Base-by-base conservation (phyloP, 2,888 invertebrate species). In the Chesias legatella region DNA sequence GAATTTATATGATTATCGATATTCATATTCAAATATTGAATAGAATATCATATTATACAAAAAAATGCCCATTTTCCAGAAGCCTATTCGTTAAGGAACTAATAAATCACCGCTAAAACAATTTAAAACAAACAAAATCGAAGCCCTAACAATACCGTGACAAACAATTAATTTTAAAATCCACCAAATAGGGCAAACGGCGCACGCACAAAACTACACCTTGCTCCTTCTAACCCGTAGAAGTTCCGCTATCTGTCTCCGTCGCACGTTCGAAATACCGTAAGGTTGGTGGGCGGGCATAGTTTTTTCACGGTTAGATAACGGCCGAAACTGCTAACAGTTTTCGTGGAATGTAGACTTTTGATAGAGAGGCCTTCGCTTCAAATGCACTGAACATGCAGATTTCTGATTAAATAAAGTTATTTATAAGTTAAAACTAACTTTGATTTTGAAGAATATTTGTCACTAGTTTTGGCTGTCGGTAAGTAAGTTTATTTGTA, bases 251-350 rank as follows among this genome's bases (percentile, higher is more conserved):
- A 35, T 50, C 65, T 56, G 45, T 79, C 78, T 54, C 67, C 58
- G 51, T 84, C 74, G 53, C 79, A 58, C 83, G 72, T 68, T 83
- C 81, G 79, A 83, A 85, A 85, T 84, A 85, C 85, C 84, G 85
- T 84, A 80, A 80, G 76, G 69, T 61, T 72, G 67, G 81, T 79
- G 79, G 83, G 84, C 79, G 84, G 73, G 73, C 58, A 67, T 56
- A 59, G 73, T 81, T 85, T 86, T 85, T 85, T 83, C 78, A 77
- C 79, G 73, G 83, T 74, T 81, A 85, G 77, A 78, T 85, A 84
- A 81, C 85, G 83, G 84, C 66, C 67, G 59, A 63, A 74, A 73
- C 74, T 64, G 70, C 44, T 68, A 70, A 62, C 60, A 58, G 53
- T 74, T 70, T 65, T 69, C 67, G 73, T 73, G 67, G 70, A 64